Base-by-base conservation (phyloP, 2,113 vertebrate species). In the Heterocephalus glaber region DNA sequence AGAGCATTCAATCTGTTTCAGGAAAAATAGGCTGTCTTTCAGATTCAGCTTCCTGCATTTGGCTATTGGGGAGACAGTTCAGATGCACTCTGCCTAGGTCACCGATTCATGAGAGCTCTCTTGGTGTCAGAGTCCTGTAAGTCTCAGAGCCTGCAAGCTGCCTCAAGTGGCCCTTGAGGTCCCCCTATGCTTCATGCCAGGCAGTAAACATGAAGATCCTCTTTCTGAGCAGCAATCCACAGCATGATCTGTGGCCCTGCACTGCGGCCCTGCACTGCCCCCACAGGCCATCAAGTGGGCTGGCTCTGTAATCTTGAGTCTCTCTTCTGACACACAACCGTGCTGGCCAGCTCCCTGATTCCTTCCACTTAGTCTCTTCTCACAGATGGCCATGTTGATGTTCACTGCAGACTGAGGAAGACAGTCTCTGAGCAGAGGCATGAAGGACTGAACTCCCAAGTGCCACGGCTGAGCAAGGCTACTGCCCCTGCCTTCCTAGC, bases 381-480 rank as follows among this genome's bases (percentile, higher is more conserved):
- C 17, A 61, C 82, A 76, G 70, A 44, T 44, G 68, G 16, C 61
- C 88, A 65, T 52, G 83, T 44, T 33, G n/a, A 63, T 16, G 44
- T 20, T 38, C 41, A 28, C 14, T 26, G 38, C 1, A 63, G 68
- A 35, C 30, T 0, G 1, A 81, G 12, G 26, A 33, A 54, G 70
- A 35, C 7, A 58, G 85, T 54, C 22, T 47, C 68, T 33, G 30
- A 68, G 52, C 7, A 28, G 52, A 38, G 38, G n/a, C 30, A 49
- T 2, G 2, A n/a, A 90, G 93, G 33, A 19, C 26, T 3, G 5
- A 1, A 11, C 24, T 2, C 0, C 0, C 14, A 49, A 35, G 49
- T 22, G n/a, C n/a, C 8, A 20, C 9, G 30, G 2, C 12, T 0
- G 6, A 24, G 20, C 0, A 1, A 38, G 49, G 47, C n/a, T 28